Conservation (phyloP, 2,888 invertebrate genomes). For the Nowickia ferox region DNA sequence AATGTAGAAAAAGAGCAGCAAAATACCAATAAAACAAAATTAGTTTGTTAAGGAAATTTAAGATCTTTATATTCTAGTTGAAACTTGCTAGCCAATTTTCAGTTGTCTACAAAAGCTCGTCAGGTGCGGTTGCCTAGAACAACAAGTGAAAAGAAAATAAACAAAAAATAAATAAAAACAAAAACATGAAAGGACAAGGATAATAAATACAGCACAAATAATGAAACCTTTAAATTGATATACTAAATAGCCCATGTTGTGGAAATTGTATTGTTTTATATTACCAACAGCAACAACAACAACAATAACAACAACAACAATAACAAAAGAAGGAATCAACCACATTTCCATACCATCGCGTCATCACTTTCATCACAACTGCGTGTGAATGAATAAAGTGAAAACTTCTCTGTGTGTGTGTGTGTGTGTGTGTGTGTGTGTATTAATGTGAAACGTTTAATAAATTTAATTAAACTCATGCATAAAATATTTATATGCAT, state of each 20-base stretch:
- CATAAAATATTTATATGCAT: conserved; percentile 1
- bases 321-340: conserved; percentile 19
- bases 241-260: neutral
- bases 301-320: neutral
- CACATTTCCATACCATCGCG: conserved; percentile 50
- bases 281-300: neutral
- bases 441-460: neutral
- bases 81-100: conserved; percentile 33
- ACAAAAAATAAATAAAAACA: neutral
- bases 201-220: neutral
- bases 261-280: conserved; percentile 23
- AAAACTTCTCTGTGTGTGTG: neutral
- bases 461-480: conserved; percentile 31
- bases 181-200: neutral
- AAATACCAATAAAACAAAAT: conserved; percentile 2
- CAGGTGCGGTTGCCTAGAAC: conserved; percentile 59
- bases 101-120: conserved; percentile 63
- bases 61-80: conserved; percentile 37
- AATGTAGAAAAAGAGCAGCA: conserved; percentile 12
- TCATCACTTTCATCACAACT: conserved; percentile 52
- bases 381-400: conserved; percentile 1
- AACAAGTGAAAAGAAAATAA: neutral
- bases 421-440: neutral
- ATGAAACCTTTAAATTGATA: neutral
- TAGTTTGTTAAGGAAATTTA: conserved; percentile 40